A percentile compares a stretch with the other conserved stretches of the same genome.
These are phyloP conservation scores for Notolabrus celidotus DNA, from an alignment of 2,797 vertebrate genomes.

Conservation along the genomic window DNA sequence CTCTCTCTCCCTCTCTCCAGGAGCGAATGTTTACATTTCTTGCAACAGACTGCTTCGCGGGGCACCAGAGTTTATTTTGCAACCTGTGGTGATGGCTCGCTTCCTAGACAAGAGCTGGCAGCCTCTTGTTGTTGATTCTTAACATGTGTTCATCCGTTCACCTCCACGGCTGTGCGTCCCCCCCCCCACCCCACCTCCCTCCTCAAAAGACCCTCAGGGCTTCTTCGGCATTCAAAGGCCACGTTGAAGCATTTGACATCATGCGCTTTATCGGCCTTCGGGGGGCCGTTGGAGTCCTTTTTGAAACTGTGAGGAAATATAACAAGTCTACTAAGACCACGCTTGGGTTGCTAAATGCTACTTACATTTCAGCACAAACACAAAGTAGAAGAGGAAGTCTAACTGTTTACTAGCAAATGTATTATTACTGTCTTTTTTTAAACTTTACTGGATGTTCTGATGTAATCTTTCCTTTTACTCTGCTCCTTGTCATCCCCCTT, in stretches of 20 bases:
- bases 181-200: slow-evolving; percentile 16
- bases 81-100: slow-evolving; percentile 87
- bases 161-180: slow-evolving; percentile 68
- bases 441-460: slow-evolving; percentile 36
- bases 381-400: slow-evolving; percentile 8
- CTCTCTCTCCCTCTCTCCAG: slow-evolving; percentile 63
- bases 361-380: slow-evolving; percentile 55
- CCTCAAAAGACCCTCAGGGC: slow-evolving; percentile 66
- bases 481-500: slow-evolving; percentile 18
- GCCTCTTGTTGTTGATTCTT: slow-evolving; percentile 83
- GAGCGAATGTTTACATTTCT: slow-evolving; percentile 83
- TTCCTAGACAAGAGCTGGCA: slow-evolving; percentile 85
- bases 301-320: slow-evolving; percentile 73
- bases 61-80: slow-evolving; percentile 87
- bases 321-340: slow-evolving; percentile 58
- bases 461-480: slow-evolving; percentile 42
- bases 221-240: slow-evolving; percentile 71
- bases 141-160: slow-evolving; percentile 87
- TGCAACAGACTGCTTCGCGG: slow-evolving; percentile 80
- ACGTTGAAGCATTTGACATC: slow-evolving; percentile 76
- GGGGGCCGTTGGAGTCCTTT: slow-evolving; percentile 62
- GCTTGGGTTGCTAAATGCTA: slow-evolving; percentile 49
- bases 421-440: slow-evolving; percentile 60
- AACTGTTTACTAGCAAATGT: slow-evolving; percentile 53
- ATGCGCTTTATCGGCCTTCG: slow-evolving; percentile 70